phyloP scores from a whole-genome alignment of 1,140 invertebrate genomes.

The Ceratina calcarata region DNA sequence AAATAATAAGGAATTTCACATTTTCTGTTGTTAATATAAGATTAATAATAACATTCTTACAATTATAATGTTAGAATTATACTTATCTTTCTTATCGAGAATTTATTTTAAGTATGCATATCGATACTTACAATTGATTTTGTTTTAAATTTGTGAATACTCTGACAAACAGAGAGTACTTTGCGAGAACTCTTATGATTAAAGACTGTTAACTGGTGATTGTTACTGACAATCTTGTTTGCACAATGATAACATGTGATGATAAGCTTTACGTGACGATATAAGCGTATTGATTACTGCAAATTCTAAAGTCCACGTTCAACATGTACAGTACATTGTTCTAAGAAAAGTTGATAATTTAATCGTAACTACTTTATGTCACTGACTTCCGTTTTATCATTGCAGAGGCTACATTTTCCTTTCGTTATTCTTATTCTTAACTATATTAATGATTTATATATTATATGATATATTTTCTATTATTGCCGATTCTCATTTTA shows the following conservation, averaged over 20 bases:
- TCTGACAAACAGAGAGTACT: not conserved
- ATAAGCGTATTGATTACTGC: slow-evolving; percentile 44
- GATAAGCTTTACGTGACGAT: slow-evolving; percentile 50
- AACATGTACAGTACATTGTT: not conserved
- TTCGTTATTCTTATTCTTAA: not conserved
- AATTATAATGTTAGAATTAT: too few species aligned
- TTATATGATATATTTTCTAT: not conserved
- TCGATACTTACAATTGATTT: too few species aligned
- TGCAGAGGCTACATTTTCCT: not conserved
- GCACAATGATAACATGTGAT: slow-evolving; percentile 43
- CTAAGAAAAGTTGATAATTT: slow-evolving; percentile 17
- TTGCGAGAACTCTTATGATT: not conserved
- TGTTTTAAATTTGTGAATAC: not conserved
- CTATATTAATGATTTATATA: too few species aligned
- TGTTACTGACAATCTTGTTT: slow-evolving; percentile 43
- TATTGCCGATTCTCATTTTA: not conserved
- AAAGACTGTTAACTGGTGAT: not conserved
- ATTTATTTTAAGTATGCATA: too few species aligned
- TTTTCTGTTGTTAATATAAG: too few species aligned
- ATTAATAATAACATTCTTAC: too few species aligned
- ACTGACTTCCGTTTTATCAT: not conserved
- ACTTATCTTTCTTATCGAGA: too few species aligned
- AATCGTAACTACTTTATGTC: slow-evolving; percentile 14
- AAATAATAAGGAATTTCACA: too few species aligned
- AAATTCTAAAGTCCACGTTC: slow-evolving; percentile 47